These are phyloP conservation scores for Thelaira solivaga DNA, from an alignment of 2,888 invertebrate species.

Conservation along the genomic window DNA sequence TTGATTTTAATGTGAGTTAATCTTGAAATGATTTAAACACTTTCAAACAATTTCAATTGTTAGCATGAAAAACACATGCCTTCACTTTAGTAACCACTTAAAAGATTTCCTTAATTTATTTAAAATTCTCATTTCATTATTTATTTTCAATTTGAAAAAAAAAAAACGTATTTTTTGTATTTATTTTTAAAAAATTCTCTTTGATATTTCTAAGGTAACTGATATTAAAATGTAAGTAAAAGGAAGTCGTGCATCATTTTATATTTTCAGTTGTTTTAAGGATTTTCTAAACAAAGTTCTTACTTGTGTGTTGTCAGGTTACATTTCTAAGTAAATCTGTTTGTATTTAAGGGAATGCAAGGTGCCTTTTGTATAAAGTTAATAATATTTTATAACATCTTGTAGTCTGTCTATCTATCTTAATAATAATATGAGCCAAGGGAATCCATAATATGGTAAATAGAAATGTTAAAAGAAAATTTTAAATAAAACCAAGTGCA, in stretches of 20 bases:
- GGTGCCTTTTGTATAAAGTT: constrained; percentile 21
- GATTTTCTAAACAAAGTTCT: too few relatives aligned
- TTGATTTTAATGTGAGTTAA: too few relatives aligned
- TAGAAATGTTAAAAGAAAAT: neutral
- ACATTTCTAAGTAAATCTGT: too few relatives aligned
- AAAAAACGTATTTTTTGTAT: neutral
- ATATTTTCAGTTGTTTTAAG: neutral
- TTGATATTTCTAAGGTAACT: constrained; percentile 14
- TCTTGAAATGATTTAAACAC: constrained; percentile 11
- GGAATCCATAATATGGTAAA: constrained; percentile 46
- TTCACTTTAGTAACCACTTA: constrained; percentile 12
- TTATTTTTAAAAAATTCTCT: constrained; percentile 15
- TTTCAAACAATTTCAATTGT: constrained; percentile 50
- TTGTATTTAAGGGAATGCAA: neutral
- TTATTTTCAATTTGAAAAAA: too few relatives aligned
- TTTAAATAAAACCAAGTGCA: constrained; percentile 35
- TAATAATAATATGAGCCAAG: constrained; percentile 51
- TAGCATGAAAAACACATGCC: constrained; percentile 1
- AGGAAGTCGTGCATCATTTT: constrained; percentile 49
- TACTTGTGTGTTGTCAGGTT: neutral
- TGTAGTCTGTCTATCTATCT: constrained; percentile 51
- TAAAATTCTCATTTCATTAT: constrained; percentile 9
- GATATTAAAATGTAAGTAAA: neutral
- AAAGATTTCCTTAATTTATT: neutral
- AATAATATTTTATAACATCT: constrained; percentile 42